Conservation (phyloP, 2,797 vertebrate genomes). For the Tadarida brasiliensis region DNA sequence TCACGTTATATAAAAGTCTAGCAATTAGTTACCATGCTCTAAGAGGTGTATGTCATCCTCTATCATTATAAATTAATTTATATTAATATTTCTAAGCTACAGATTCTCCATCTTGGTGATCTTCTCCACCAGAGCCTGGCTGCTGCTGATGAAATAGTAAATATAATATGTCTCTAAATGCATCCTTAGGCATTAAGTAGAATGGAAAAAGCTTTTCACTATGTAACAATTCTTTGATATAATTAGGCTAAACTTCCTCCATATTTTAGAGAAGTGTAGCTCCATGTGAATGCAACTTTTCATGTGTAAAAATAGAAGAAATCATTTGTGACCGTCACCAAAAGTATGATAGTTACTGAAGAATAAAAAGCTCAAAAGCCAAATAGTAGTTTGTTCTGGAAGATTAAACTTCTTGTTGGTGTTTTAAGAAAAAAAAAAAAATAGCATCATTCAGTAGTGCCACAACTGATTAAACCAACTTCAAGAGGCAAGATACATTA, state of each 20-base stretch:
- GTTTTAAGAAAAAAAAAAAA: background rate
- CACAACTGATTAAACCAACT: conserved; percentile 48
- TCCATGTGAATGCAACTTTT: background rate
- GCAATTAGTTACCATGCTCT: background rate
- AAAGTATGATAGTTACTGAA: background rate
- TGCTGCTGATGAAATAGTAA: background rate
- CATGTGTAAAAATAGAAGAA: background rate
- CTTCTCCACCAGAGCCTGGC: background rate
- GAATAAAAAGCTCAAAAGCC: conserved; percentile 36
- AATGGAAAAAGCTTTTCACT: background rate
- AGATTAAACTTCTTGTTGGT: background rate
- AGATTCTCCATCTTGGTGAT: background rate
- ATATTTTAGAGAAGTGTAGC: background rate
- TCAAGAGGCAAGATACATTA: background rate
- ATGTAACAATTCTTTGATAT: background rate
- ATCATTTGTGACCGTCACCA: background rate
- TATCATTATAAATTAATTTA: background rate
- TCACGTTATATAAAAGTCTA: background rate
- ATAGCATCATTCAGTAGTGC: background rate
- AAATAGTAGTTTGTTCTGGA: conserved; percentile 34
- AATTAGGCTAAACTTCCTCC: background rate
- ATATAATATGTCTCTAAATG: background rate
- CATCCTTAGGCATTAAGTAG: background rate
- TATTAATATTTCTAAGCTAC: background rate
- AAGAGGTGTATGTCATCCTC: background rate